Evolutionary conservation across 2,888 invertebrate genomes (phyloP), one percentile per base, ranked within the genome.

Genomic region (Lapara coniferarum): DNA sequence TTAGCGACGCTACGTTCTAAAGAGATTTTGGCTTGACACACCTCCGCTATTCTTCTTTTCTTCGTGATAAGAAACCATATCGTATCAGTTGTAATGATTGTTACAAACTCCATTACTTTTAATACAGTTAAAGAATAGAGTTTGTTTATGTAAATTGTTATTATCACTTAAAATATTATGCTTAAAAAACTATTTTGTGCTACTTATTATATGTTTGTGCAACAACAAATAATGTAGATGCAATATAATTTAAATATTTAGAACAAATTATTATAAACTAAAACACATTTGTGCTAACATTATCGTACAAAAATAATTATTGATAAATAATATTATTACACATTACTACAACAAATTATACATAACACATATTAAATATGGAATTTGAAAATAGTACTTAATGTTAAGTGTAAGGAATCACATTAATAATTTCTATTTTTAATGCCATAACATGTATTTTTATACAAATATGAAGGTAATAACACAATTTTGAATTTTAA

Each of bases 401-500:
- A 49, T 46, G 19, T 46, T 49, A 63, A 49, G 19, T 7, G 49
- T 49, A 63, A 63, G 13, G 3, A 16, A 63, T 63, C 49, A 56
- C n/a, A 56, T 49, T 68, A 16, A 52, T 25, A 2, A 30, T 49
- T 57, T 51, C 19, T 10, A 0, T 67, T 46, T 25, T 49, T 14
- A 25, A 16, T 16, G 14, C 56, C 46, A 14, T 55, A 19, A 14
- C 46, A 52, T 16, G 19, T 19, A 55, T 67, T 55, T 67, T 67
- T 56, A 44, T 56, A 14, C 57, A 30, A 52, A 68, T 52, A 19
- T 68, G 52, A 5, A 13, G 49, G 72, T 67, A 71, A 58, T 63
- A 55, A 55, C 10, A 55, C 5, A 55, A 55, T 63, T 14, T 37
- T 7, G 12, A 68, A 73, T 71, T 53, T 70, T 74, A 81, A 79